A percentile compares a stretch with the other conserved stretches of the same genome.
Evolutionary conservation across 2,113 vertebrate species (phyloP).

Genomic region (Daubentonia madagascariensis): DNA sequence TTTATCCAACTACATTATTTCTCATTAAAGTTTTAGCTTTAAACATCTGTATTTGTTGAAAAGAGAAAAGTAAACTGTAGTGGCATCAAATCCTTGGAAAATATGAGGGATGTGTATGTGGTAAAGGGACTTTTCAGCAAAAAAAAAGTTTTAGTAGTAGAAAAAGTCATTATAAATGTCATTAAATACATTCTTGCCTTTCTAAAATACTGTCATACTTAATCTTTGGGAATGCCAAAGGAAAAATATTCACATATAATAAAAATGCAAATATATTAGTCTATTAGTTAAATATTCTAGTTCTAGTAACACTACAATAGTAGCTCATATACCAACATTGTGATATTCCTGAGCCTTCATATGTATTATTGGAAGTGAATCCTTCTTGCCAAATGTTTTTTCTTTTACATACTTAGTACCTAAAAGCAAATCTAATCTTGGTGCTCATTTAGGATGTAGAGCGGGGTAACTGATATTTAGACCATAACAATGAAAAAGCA

Average conservation of each 20-base stretch:
- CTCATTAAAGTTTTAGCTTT: conserved; percentile 85
- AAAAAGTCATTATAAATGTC: conserved; percentile 67
- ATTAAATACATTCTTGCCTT: conserved; percentile 46
- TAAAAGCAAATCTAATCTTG: background rate
- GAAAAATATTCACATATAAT: conserved; percentile 44
- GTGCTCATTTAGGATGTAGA: background rate
- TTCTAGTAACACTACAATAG: conserved; percentile 47
- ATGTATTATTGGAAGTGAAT: conserved; percentile 15
- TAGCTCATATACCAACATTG: conserved; percentile 23
- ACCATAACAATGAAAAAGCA: background rate
- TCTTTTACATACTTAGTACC: background rate
- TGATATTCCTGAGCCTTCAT: conserved; percentile 61
- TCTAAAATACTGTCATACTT: conserved; percentile 44
- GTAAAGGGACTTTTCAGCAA: conserved; percentile 61
- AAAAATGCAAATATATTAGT: conserved; percentile 58
- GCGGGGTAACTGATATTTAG: background rate
- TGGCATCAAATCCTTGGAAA: conserved; percentile 76
- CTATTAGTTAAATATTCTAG: conserved; percentile 46
- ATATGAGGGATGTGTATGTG: conserved; percentile 49
- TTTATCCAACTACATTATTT: conserved; percentile 87
- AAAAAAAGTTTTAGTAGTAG: conserved; percentile 45
- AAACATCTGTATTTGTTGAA: conserved; percentile 83
- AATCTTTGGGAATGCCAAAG: conserved; percentile 29
- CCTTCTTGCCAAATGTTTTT: conserved; percentile 33
- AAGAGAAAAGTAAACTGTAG: conserved; percentile 77